Evolutionary conservation across 35 echinoderm and acorn worm species (phyloP), one percentile per base, ranked within the genome.

Genomic region (Apostichopus japonicus): DNA sequence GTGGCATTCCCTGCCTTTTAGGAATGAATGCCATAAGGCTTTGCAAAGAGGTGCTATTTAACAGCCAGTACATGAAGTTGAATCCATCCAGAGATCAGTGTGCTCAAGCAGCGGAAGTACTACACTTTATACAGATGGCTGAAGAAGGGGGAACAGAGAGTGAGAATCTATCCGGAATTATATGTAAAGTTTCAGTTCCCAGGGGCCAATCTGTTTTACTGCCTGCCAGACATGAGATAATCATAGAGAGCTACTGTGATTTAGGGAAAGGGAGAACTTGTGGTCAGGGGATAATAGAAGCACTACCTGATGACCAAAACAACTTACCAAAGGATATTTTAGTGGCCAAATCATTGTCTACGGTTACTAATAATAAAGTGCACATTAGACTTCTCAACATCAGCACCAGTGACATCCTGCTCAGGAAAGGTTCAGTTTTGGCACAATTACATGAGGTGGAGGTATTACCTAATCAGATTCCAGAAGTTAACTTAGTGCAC

Each of bases 241-340:
- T 65, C 15, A 63, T 56, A 57, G 83, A 59, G 59, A 24, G 53
- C 73, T 70, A 93, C 19, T 10, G 92, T 33, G 24, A 62, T 10
- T 89, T 95, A 52, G 92, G 67, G 1, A 11, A 58, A 58, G 71
- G 71, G 19, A 17, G 56, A 72, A 59, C 53, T 13, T 23, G 65
- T 24, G 53, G 92, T 56, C 76, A 78, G 8, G 53, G 24, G 13
- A 53, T 53, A 8, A 80, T 80, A 33, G 78, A 80, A 17, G 6
- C 78, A 44, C 27, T 80, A 5, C 78, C 78, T 53, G 78, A 53
- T 15, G 78, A 44, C 6, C 78, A 80, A 80, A 80, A 80, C 53
- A 24, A 87, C 23, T 44, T 86, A 58, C 58, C 83, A 86, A 86
- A 58, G 22, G 58, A 59, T 56, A n/a, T n/a, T n/a, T n/a, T n/a